Conservation (phyloP, 2,888 invertebrate species). For the Stenodema calcarata region DNA sequence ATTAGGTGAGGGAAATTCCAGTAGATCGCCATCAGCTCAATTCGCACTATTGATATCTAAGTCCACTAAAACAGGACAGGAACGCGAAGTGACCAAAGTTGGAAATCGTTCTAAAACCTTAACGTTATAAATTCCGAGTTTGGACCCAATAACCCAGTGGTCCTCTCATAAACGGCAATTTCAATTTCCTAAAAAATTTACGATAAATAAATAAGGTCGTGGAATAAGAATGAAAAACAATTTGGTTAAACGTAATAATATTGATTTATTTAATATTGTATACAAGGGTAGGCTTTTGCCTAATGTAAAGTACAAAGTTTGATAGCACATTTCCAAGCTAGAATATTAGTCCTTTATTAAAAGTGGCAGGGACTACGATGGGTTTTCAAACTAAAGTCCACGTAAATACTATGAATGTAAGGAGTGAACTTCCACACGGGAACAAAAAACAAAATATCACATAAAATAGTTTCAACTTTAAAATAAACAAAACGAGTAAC, state of each 20-base stretch:
- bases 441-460: conserved; percentile 13
- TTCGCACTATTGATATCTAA: too few relatives aligned
- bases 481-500: neutral
- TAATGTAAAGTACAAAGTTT: conserved; percentile 46
- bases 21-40: too few relatives aligned
- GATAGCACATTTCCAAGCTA: conserved; percentile 19
- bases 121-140: too few relatives aligned
- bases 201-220: too few relatives aligned
- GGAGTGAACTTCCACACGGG: neutral
- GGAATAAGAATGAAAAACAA: neutral
- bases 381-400: neutral
- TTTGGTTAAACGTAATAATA: conserved; percentile 35
- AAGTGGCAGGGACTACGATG: conserved; percentile 27
- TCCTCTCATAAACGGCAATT: too few relatives aligned
- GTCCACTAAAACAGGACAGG: too few relatives aligned
- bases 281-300: conserved; percentile 44
- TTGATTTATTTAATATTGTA: conserved; percentile 46
- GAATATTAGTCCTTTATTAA: conserved; percentile 29
- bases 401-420: neutral
- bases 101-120: too few relatives aligned
- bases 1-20: too few relatives aligned
- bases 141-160: too few relatives aligned
- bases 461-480: neutral
- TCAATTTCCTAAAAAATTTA: too few relatives aligned
- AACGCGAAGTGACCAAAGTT: too few relatives aligned